Percentiles rank a stretch among this genome's conserved stretches.
phyloP scores from a whole-genome alignment of 2,888 invertebrate species.

The Alloscopus bannaensis region DNA sequence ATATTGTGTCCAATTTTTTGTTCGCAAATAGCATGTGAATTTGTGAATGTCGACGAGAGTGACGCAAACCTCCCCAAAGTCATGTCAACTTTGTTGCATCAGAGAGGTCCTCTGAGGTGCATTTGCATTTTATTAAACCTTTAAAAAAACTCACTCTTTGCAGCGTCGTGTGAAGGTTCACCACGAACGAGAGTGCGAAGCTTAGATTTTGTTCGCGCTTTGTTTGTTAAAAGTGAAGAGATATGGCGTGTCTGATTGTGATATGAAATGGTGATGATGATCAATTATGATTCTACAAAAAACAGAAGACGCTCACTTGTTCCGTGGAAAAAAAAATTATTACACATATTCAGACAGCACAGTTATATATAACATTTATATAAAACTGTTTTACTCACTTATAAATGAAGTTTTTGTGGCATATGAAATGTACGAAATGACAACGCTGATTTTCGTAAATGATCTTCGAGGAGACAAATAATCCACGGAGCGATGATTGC shows the following conservation, averaged over 20 bases:
- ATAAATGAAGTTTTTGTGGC: background rate
- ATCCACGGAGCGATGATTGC: background rate
- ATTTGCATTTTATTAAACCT: background rate
- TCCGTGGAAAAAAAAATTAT: too few relatives aligned
- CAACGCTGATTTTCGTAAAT: background rate
- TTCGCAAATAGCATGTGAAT: too few relatives aligned
- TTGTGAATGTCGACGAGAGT: too few relatives aligned
- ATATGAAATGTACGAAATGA: background rate
- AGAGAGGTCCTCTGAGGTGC: slow-evolving; percentile 9
- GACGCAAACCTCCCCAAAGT: slow-evolving; percentile 49
- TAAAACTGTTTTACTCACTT: background rate
- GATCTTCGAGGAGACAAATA: background rate
- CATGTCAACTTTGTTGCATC: slow-evolving; percentile 42
- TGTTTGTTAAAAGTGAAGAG: background rate
- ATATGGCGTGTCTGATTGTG: background rate
- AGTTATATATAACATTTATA: background rate
- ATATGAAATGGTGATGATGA: background rate
- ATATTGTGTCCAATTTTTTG: slow-evolving; percentile 26
- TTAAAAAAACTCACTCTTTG: background rate
- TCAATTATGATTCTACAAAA: slow-evolving; percentile 5
- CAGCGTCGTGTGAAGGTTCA: slow-evolving; percentile 26
- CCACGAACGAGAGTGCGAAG: too few relatives aligned
- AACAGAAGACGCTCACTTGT: background rate
- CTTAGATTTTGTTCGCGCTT: too few relatives aligned
- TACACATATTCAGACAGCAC: background rate